Conservation (phyloP, 2,797 vertebrate genomes). For the Pseudomugil gertrudae region DNA sequence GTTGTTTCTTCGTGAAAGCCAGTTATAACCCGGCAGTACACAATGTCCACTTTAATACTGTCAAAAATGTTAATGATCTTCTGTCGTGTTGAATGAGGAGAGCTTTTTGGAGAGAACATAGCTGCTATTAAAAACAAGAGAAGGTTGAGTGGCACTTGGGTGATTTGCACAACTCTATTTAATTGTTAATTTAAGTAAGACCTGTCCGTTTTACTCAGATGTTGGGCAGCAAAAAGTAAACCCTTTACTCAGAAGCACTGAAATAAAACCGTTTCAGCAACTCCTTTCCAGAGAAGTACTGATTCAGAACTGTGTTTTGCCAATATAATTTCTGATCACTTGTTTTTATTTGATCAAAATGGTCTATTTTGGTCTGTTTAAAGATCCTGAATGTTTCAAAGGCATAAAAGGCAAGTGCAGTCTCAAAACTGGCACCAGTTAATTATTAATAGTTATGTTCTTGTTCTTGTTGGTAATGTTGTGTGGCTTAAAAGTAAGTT, state of each 20-base stretch:
- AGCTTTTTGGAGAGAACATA: neutral
- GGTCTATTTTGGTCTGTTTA: neutral
- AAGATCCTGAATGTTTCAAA: neutral
- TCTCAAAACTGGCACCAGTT: too few relatives aligned
- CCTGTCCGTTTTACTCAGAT: too few relatives aligned
- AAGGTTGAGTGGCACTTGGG: constrained; percentile 33
- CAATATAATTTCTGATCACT: neutral
- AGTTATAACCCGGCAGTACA: neutral
- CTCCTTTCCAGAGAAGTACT: neutral
- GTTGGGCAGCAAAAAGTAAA: neutral
- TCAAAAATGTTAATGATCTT: neutral
- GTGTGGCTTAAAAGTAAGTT: too few relatives aligned
- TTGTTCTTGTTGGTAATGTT: too few relatives aligned
- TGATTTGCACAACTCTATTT: constrained; percentile 17
- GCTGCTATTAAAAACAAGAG: neutral
- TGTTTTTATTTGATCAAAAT: neutral
- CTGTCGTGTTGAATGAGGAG: neutral
- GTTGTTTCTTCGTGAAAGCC: neutral
- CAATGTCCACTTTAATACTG: neutral
- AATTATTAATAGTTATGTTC: too few relatives aligned
- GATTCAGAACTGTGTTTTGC: neutral
- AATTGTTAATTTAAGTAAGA: constrained; percentile 5
- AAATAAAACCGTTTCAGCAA: neutral
- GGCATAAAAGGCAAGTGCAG: neutral
- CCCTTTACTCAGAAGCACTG: neutral